Evolutionary conservation across 2,888 invertebrate genomes (phyloP).

Genomic region (Eristalis tenax): DNA sequence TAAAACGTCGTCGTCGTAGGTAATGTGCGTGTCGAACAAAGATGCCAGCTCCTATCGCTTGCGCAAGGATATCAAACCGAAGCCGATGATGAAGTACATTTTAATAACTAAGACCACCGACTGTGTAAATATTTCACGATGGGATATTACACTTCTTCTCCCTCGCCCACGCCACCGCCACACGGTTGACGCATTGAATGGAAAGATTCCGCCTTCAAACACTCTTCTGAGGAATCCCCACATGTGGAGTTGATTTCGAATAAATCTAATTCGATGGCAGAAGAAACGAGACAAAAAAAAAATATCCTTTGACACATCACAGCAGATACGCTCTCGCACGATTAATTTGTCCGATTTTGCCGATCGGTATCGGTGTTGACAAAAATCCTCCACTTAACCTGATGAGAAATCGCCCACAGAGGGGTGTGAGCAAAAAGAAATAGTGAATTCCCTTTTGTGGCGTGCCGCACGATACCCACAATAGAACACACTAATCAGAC

Average conservation of each 20-base stretch:
- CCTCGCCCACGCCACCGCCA: neutral
- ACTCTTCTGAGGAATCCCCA: no score
- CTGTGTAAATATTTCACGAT: slow-evolving; percentile 67
- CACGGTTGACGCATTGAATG: neutral
- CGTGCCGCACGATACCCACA: slow-evolving; percentile 64
- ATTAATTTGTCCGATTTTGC: slow-evolving; percentile 51
- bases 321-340: neutral
- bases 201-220: no score
- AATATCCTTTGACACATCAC: neutral
- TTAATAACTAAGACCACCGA: slow-evolving; percentile 70
- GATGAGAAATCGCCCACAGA: slow-evolving; percentile 44
- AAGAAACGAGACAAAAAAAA: neutral
- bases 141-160: slow-evolving; percentile 58
- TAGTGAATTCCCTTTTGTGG: slow-evolving; percentile 49
- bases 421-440: neutral
- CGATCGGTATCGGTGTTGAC: slow-evolving; percentile 56
- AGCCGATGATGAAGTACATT: slow-evolving; percentile 59
- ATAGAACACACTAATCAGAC: slow-evolving; percentile 38
- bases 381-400: slow-evolving; percentile 65
- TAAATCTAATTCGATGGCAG: slow-evolving; percentile 31
- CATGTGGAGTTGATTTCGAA: slow-evolving; percentile 9
- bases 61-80: slow-evolving; percentile 33
- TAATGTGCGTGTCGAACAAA: slow-evolving; percentile 38
- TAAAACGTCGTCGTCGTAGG: neutral
- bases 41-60: neutral